Evolutionary conservation across 53 echinoderm and acorn worm species (phyloP), one percentile per base, ranked within the genome.

Genomic region (Actinopyga echinites): DNA sequence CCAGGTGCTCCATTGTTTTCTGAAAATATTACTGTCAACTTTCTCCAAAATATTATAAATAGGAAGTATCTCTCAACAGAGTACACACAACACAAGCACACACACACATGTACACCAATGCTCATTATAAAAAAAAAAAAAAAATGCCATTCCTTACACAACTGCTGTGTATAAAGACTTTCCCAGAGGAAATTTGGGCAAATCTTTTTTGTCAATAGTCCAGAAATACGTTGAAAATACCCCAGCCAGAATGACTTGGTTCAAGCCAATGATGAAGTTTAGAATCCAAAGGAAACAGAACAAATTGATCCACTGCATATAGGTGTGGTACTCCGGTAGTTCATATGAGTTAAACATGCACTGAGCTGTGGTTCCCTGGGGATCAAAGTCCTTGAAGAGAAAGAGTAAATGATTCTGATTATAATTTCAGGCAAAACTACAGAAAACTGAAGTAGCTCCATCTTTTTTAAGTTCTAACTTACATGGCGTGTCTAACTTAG

Each of bases 211-310:
- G 65, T 96, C 79, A 53, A 86, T 89, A 15, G 97, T 92, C 97
- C 97, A 96, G 75, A 86, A 96, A 79, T 92, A 96, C 4, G 92
- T 91, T 20, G 97, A 90, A 57, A 96, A 96, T 20, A 93, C 97
- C 34, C 97, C 97, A 3, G 97, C 90, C 3, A 96, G 89, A 52
- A 90, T 88, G 54, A 96, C 86, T 78, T 96, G 97, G 75, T 89
- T 91, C 26, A 96, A 69, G 13, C 94, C 97, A 24, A 94, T 91
- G 43, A 93, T 85, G 43, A 96, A 96, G 77, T 94, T 88, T 82
- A 92, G 83, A 25, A 93, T 60, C 97, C 97, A 96, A 56, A 96
- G 90, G 60, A 94, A 85, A 28, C 90, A 93, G 73, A 96, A 93
- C 57, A 94, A 75, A 44, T 92, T 94, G 89, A 90, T 90, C 65